phyloP scores from a whole-genome alignment of 30 jellyfish, hydroid and myxozoan species.

The Cassiopea andromeda region DNA sequence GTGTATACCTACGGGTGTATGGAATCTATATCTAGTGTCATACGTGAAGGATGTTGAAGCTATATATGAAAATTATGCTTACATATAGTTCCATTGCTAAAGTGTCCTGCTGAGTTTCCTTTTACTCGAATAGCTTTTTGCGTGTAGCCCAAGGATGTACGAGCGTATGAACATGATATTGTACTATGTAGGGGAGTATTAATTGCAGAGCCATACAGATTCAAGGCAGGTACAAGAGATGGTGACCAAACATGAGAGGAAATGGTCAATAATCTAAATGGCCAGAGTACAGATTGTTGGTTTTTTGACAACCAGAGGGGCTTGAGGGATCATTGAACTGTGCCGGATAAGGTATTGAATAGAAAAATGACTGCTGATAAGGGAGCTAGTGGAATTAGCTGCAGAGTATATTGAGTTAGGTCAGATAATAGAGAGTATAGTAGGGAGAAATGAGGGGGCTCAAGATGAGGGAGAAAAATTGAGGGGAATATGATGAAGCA shows the following conservation, averaged over 20 bases:
- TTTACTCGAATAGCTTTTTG: neutral
- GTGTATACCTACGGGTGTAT: no score
- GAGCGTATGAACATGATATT: neutral
- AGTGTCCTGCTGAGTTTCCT: neutral
- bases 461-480: neutral
- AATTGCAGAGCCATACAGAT: neutral
- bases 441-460: conserved; percentile 22
- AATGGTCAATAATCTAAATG: neutral
- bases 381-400: conserved; percentile 29
- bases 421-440: conserved; percentile 2
- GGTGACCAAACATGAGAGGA: neutral
- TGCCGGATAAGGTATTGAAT: neutral
- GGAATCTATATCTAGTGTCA: no score
- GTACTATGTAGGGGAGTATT: neutral
- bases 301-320: conserved; percentile 15
- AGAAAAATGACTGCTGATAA: conserved; percentile 3
- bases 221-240: conserved; percentile 1
- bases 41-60: neutral
- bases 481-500: neutral
- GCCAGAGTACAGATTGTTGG: neutral
- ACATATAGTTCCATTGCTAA: neutral
- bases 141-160: neutral
- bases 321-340: neutral
- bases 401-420: conserved; percentile 20
- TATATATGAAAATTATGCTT: neutral